Evolutionary conservation across 2,888 invertebrate genomes (phyloP).

Genomic region (Galerucella pusilla): DNA sequence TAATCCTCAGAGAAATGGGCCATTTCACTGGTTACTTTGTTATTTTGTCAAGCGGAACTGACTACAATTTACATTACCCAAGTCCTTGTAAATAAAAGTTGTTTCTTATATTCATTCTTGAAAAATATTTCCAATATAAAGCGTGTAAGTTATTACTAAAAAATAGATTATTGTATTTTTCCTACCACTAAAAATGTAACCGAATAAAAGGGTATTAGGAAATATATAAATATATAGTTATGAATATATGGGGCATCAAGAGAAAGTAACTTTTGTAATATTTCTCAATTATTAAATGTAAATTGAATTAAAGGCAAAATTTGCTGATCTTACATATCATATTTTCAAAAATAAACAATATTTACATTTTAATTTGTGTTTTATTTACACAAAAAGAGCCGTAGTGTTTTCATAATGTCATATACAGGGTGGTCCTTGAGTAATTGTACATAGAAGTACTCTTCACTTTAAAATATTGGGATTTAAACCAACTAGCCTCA

Average conservation of each 20-base stretch:
- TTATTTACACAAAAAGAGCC: background rate
- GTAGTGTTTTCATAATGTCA: too few relatives aligned
- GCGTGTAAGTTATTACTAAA: background rate
- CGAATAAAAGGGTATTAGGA: background rate
- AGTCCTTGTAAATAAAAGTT: background rate
- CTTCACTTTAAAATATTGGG: too few relatives aligned
- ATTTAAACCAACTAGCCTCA: too few relatives aligned
- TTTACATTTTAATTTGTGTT: conserved; percentile 10
- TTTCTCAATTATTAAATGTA: background rate
- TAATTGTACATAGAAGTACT: too few relatives aligned
- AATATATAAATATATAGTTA: background rate
- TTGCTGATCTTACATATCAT: conserved; percentile 35
- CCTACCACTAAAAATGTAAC: background rate
- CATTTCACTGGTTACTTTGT: too few relatives aligned
- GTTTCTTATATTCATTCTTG: background rate
- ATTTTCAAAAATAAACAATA: conserved; percentile 30
- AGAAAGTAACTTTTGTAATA: background rate
- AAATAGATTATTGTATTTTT: background rate
- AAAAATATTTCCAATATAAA: background rate
- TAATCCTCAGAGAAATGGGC: too few relatives aligned
- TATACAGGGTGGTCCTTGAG: too few relatives aligned
- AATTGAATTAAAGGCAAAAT: conserved; percentile 19
- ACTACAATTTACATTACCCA: too few relatives aligned
- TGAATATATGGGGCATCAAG: background rate
- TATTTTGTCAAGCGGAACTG: too few relatives aligned